Evolutionary conservation across 2,888 invertebrate species (phyloP), one percentile per base, ranked within the genome.

Genomic region (Theodoxus fluviatilis): DNA sequence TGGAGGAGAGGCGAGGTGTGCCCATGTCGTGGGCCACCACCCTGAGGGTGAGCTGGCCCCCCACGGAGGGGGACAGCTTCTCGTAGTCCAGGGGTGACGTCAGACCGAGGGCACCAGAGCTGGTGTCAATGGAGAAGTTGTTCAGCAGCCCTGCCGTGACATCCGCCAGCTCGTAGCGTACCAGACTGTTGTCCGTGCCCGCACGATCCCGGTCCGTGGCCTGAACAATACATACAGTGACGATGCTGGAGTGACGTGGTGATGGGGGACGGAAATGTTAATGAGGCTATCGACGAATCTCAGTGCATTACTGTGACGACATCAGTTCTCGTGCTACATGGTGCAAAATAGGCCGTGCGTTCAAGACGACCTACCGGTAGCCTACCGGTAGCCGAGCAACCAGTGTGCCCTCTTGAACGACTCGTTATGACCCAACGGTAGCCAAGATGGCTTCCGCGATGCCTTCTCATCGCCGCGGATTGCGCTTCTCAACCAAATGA

Each of bases 141-240:
- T 70, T 71, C 28, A 73, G 61, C 0, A 82, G 75, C 28, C 80
- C 79, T 22, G 76, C 72, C 7, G 79, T 77, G 2, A 78, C 76
- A 49, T 72, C 38, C n/a, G 64, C 69, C 28, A 85, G 82, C 55
- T 71, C 71, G 74, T 81, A 85, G 37, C 71, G 75, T 9, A 85
- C 80, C n/a, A 71, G 35, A 69, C 84, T 84, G 77, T 85, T 85
- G 2, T 68, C 71, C 25, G 78, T 81, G 18, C 71, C 73, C 7
- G 77, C 76, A 0, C 93, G 92, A 86, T 94, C 94, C 18, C 89
- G 89, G 84, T 94, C 94, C 0, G 90, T 91, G 0, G 94, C 94
- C 90, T 93, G 66, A 47, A 57, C n/a, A n/a, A n/a, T n/a, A n/a
- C n/a, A n/a, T n/a, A n/a, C n/a, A 59, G n/a, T 31, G 18, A 49